These are phyloP conservation scores for Carlito syrichta DNA, from an alignment of 2,113 vertebrate genomes.

Conservation along the genomic window DNA sequence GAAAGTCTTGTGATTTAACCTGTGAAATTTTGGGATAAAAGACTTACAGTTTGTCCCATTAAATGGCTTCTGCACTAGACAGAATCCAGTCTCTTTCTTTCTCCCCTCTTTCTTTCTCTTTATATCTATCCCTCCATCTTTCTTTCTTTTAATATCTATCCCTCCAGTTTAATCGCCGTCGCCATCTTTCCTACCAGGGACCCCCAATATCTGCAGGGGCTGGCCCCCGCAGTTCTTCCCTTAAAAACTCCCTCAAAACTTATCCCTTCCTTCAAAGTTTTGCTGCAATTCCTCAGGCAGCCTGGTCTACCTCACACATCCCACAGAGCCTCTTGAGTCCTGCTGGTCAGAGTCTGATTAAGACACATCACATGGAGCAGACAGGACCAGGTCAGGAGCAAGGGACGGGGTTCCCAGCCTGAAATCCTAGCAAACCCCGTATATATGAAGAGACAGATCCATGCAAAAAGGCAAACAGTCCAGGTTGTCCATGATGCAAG, in stretches of 20 bases:
- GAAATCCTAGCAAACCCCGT: background rate
- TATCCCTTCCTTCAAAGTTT: background rate
- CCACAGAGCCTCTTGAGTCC: background rate
- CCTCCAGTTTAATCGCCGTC: too few species aligned
- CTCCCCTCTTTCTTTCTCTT: too few species aligned
- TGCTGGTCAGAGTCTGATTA: background rate
- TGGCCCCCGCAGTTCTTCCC: too few species aligned
- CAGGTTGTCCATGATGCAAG: background rate
- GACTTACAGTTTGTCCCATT: too few species aligned
- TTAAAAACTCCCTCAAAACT: background rate
- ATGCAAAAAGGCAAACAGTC: background rate
- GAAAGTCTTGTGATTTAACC: too few species aligned
- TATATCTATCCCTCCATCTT: too few species aligned
- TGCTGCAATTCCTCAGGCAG: accelerated
- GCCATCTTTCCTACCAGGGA: too few species aligned
- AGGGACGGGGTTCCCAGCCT: background rate
- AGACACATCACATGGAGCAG: background rate
- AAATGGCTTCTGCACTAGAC: too few species aligned
- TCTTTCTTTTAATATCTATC: too few species aligned
- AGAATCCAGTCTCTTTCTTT: too few species aligned
- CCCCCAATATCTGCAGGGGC: too few species aligned
- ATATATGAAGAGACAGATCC: background rate
- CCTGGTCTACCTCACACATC: accelerated
- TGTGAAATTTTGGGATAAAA: too few species aligned
- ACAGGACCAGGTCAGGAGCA: background rate